These are phyloP conservation scores for Zygogramma bicolorata DNA, from an alignment of 2,888 invertebrate species.

Conservation along the genomic window DNA sequence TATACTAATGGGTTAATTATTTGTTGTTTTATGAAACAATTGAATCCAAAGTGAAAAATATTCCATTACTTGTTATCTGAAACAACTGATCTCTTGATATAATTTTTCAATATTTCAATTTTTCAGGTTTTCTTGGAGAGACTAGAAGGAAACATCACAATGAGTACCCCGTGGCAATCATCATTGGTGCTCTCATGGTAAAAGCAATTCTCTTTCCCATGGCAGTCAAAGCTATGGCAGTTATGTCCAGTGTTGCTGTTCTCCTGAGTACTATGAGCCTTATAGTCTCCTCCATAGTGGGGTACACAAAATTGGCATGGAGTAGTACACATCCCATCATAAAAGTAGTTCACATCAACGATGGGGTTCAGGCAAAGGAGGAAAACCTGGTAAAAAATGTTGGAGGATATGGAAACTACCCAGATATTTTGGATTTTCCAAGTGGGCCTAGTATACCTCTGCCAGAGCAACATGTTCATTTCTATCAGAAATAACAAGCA, in stretches of 20 bases:
- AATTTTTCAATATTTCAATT: not conserved
- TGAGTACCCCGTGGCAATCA: conserved; percentile 73
- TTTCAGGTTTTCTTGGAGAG: conserved; percentile 47
- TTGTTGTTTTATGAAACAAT: too few relatives aligned
- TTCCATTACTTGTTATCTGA: not conserved
- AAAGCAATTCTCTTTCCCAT: conserved; percentile 77
- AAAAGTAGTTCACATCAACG: conserved; percentile 61
- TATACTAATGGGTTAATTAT: too few relatives aligned
- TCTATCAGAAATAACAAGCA: not conserved
- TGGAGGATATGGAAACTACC: not conserved
- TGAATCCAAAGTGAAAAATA: too few relatives aligned
- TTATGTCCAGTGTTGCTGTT: conserved; percentile 74
- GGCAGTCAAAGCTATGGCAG: conserved; percentile 76
- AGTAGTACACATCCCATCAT: conserved; percentile 25
- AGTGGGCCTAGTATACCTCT: not conserved
- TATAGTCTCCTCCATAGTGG: conserved; percentile 74
- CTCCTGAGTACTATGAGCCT: conserved; percentile 69
- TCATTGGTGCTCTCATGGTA: conserved; percentile 75
- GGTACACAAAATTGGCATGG: conserved; percentile 66
- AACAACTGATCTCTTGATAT: too few relatives aligned
- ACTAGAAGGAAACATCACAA: conserved; percentile 59
- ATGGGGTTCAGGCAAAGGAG: conserved; percentile 65
- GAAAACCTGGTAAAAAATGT: conserved; percentile 60
- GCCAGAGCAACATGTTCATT: conserved; percentile 5
- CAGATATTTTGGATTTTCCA: not conserved